A percentile compares a stretch with the other conserved stretches of the same genome.
phyloP scores from a whole-genome alignment of 2,797 vertebrate species.

The Anguilla megastoma region DNA sequence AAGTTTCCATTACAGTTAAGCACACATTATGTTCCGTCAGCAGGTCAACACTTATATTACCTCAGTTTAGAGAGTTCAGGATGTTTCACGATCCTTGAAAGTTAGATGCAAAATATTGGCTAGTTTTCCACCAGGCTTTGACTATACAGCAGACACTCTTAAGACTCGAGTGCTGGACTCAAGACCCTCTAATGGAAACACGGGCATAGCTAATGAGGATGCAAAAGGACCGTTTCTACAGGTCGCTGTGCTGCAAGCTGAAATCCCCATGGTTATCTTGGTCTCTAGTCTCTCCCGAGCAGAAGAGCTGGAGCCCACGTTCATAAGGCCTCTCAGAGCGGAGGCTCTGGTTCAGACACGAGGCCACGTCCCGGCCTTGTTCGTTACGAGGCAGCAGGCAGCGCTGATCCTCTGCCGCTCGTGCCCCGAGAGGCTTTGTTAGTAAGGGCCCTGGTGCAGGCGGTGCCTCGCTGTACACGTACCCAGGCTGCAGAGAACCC shows the following conservation, averaged over 20 bases:
- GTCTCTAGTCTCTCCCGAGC: not conserved
- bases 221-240: not conserved
- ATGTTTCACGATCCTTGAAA: not conserved
- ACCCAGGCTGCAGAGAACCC: not conserved
- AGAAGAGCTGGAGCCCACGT: not conserved
- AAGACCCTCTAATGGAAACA: not conserved
- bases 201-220: not conserved
- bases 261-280: not conserved
- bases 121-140: not conserved
- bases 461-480: not conserved
- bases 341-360: not conserved
- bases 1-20: not conserved
- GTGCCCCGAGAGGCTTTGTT: too few species aligned
- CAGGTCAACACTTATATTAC: not conserved
- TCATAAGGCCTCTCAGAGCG: not conserved
- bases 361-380: not conserved
- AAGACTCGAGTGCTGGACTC: not conserved
- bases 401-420: not conserved
- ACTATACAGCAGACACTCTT: not conserved
- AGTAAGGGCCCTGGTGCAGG: not conserved
- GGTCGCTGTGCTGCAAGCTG: not conserved
- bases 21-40: not conserved
- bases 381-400: not conserved
- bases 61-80: not conserved
- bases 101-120: not conserved